Percentiles rank a stretch among this genome's conserved stretches.
Conservation (phyloP, 1,140 invertebrate species). For the Himalopsyche phryganea region DNA sequence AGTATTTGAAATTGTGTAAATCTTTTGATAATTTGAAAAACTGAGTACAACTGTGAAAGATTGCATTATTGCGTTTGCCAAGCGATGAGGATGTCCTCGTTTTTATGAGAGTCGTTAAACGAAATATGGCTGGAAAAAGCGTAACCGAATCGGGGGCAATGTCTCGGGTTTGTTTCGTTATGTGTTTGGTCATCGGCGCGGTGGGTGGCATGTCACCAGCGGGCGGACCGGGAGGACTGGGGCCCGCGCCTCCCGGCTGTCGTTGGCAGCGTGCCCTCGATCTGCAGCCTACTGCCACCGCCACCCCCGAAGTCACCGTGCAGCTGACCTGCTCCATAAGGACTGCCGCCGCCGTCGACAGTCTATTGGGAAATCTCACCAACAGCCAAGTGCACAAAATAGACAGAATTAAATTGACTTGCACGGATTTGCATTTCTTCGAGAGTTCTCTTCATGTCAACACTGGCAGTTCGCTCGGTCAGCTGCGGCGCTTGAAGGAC, state of each 20-base stretch:
- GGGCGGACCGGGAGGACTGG: constrained; percentile 41
- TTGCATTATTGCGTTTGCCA: not conserved
- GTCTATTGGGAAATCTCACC: constrained; percentile 68
- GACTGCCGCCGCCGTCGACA: constrained; percentile 67
- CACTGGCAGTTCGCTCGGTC: constrained; percentile 62
- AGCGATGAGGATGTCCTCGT: not conserved
- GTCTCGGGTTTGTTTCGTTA: not conserved
- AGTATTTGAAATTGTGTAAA: not conserved
- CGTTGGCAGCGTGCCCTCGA: constrained; percentile 60
- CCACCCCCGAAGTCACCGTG: constrained; percentile 50
- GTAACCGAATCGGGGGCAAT: not conserved
- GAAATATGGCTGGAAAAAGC: not conserved
- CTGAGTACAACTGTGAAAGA: too few species aligned
- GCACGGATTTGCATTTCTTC: constrained; percentile 75
- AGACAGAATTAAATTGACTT: constrained; percentile 67
- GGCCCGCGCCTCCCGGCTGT: constrained; percentile 61
- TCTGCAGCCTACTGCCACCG: constrained; percentile 37
- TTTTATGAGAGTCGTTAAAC: constrained; percentile 3
- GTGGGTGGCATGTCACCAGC: constrained; percentile 41
- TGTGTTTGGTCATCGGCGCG: constrained; percentile 40
- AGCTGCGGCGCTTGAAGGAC: constrained; percentile 57
- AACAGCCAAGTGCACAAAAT: constrained; percentile 64
- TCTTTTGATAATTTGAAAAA: not conserved
- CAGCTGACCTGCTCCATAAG: constrained; percentile 67
- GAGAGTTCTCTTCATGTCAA: constrained; percentile 68